A percentile compares a stretch with the other conserved stretches of the same genome.
phyloP scores from a whole-genome alignment of 2,113 vertebrate species.

The Pelobates fuscus region DNA sequence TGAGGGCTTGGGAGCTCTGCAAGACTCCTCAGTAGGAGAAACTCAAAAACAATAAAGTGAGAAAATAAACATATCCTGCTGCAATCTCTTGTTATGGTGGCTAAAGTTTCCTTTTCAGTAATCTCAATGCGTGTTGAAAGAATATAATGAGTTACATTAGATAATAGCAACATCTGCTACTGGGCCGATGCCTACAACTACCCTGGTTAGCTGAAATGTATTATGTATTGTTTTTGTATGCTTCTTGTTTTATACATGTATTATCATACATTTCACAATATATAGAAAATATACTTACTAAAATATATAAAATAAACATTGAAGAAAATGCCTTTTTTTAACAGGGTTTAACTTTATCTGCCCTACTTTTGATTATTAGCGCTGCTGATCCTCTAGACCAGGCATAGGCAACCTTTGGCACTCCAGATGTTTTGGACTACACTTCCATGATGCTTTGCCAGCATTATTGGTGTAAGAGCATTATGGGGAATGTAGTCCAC shows the following conservation, averaged over 20 bases:
- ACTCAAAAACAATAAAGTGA: constrained; percentile 20
- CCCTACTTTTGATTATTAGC: no score
- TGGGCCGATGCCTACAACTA: neutral
- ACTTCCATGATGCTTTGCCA: no score
- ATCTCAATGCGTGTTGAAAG: neutral
- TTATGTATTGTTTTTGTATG: neutral
- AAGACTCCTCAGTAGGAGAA: constrained; percentile 14
- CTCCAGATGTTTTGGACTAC: no score
- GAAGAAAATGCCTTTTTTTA: no score
- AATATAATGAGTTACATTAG: neutral
- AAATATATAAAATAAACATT: neutral
- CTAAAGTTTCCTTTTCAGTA: neutral
- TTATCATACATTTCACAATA: neutral
- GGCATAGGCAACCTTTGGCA: no score
- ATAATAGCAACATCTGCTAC: neutral
- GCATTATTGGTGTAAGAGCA: no score
- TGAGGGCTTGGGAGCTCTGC: constrained; percentile 26
- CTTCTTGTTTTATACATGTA: no score
- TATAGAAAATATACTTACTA: neutral
- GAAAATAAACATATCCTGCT: constrained; percentile 24
- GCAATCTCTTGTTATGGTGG: neutral
- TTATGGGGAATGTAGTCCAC: no score
- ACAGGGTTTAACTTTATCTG: no score
- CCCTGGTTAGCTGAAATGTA: neutral
- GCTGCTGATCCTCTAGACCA: no score